Percentiles rank a stretch among this genome's conserved stretches.
Evolutionary conservation across 2,113 vertebrate genomes (phyloP).

Genomic region (Acanthochromis polyacanthus): DNA sequence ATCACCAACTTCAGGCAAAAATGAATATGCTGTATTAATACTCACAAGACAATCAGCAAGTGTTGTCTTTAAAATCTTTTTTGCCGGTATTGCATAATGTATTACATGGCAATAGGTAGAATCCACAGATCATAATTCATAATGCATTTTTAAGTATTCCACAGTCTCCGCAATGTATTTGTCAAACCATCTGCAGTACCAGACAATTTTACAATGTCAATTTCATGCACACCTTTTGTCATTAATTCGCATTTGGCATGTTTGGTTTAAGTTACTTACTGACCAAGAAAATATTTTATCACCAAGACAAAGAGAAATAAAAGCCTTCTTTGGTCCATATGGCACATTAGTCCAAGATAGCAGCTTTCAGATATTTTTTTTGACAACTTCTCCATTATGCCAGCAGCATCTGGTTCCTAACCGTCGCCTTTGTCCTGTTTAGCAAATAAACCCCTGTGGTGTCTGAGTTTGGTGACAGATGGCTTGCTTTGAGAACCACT

Average conservation of each 20-base stretch:
- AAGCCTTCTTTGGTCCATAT: slow-evolving; percentile 39
- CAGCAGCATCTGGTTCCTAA: slow-evolving; percentile 62
- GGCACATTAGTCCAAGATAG: slow-evolving; percentile 31
- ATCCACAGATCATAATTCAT: too few relatives aligned
- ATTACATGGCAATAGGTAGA: too few relatives aligned
- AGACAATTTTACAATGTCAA: too few relatives aligned
- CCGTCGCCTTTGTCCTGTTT: slow-evolving; percentile 58
- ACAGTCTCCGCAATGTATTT: background rate
- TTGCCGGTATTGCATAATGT: too few relatives aligned
- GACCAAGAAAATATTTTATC: slow-evolving; percentile 14
- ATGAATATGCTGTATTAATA: background rate
- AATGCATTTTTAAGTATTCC: too few relatives aligned
- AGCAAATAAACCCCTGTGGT: slow-evolving; percentile 49
- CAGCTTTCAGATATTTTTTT: slow-evolving; percentile 28
- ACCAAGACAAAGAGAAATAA: background rate
- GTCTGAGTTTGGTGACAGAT: slow-evolving; percentile 63
- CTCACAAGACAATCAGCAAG: background rate
- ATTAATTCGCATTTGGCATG: slow-evolving; percentile 14
- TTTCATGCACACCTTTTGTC: background rate
- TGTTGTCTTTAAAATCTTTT: background rate
- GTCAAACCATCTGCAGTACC: background rate
- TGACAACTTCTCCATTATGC: slow-evolving; percentile 39
- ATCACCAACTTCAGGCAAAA: background rate
- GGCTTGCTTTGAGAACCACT: slow-evolving; percentile 50
- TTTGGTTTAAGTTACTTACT: slow-evolving; percentile 2